Base-by-base conservation (phyloP, 1,140 invertebrate genomes). In the Venturia canescens region DNA sequence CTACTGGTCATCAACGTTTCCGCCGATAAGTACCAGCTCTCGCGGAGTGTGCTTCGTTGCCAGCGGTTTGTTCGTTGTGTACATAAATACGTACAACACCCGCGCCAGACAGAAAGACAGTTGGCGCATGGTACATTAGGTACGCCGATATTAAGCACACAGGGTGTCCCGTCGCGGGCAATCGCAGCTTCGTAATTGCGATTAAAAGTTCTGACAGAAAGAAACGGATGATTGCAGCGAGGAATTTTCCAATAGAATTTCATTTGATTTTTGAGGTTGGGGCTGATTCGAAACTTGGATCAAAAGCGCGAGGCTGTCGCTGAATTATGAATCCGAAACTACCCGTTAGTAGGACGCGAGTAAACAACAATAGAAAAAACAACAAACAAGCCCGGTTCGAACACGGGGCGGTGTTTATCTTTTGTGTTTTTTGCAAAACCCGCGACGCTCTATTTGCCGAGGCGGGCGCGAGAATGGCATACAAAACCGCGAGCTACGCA, bases 1-100 rank as follows among this genome's bases (percentile, higher is more conserved):
- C 60, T 53, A 29, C 66, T 48, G 79, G 79, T 66, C 79, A 80
- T 80, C 79, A 76, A 75, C 63, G 63, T 75, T 80, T 76, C 71
- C 72, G 79, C 76, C 75, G 79, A 75, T 80, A 74, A 80, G 69
- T 76, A 74, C 48, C 53, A 63, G 34, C 38, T 16, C 50, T 57
- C 9, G n/a, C 44, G 29, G 21, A 23, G 9, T 75, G 18, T 50
- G 72, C 53, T 75, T 26, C 16, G 29, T 50, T 23, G 5, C 38
- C 72, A 75, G 21, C 23, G 38, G 72, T 48, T 53, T 21, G 27
- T 77, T 50, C 27, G 50, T 77, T 29, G 26, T 31, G 27, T 60
- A 77, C 53, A 75, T 75, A 44, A 9, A 48, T n/a, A 48, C 38
- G 48, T 34, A 63, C 60, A 63, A n/a, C 60, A n/a, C 60, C 60